Evolutionary conservation across 2,888 invertebrate species (phyloP).

Genomic region (Megaustenia siamemsis): DNA sequence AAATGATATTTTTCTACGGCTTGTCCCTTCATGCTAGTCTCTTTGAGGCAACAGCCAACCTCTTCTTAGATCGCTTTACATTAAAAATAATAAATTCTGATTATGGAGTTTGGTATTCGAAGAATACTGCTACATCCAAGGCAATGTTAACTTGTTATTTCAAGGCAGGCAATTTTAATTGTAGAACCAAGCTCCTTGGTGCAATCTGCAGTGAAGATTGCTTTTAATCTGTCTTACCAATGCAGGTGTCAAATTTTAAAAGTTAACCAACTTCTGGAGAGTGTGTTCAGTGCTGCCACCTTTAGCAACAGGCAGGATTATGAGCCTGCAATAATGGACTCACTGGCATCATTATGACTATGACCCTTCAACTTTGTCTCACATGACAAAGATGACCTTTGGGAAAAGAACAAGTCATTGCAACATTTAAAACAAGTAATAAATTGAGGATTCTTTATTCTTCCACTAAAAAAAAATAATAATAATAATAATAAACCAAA

Average conservation of each 20-base stretch:
- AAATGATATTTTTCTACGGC: no score
- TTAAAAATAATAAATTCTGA: not conserved
- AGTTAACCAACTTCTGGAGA: conserved; percentile 19
- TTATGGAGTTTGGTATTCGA: conserved; percentile 12
- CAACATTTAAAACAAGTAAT: not conserved
- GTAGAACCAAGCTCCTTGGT: not conserved
- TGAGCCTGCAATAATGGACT: not conserved
- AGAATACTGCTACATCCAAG: conserved; percentile 12
- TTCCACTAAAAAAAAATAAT: not conserved
- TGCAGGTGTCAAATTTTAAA: conserved; percentile 2
- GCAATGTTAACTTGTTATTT: conserved; percentile 23
- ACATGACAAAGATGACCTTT: conserved; percentile 41
- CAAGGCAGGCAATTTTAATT: not conserved
- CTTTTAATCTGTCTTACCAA: conserved; percentile 30
- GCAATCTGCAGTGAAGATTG: conserved; percentile 35
- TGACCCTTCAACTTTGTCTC: conserved; percentile 22
- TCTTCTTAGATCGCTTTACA: not conserved
- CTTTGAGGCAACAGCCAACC: no score
- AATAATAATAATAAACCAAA: not conserved
- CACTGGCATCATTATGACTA: not conserved
- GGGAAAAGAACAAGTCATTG: conserved; percentile 27
- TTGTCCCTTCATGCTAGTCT: no score
- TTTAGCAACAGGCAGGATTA: conserved; percentile 11
- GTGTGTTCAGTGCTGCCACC: not conserved
- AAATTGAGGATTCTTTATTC: no score